phyloP scores from a whole-genome alignment of 2,113 vertebrate genomes.

The Centropus bengalensis region DNA sequence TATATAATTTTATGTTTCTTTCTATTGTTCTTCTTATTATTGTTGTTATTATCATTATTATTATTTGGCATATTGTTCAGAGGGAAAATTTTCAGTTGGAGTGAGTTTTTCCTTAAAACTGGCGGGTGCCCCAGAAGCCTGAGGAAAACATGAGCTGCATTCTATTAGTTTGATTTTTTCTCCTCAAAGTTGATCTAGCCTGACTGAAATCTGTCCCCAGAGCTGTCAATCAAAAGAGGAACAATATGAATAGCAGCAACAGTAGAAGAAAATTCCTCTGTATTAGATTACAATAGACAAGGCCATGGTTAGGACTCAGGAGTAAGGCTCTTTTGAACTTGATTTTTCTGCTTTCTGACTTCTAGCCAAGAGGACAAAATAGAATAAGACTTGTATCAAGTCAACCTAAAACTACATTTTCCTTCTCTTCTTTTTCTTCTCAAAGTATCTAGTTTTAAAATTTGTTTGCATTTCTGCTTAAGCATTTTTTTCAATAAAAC shows the following conservation, averaged over 20 bases:
- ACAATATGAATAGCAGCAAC: neutral
- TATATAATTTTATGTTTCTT: neutral
- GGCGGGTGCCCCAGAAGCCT: neutral
- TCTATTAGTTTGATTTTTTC: neutral
- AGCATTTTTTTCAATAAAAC: neutral
- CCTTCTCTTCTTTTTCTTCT: neutral
- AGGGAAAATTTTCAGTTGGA: neutral
- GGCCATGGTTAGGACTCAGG: neutral
- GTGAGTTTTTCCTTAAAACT: neutral
- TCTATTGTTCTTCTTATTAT: neutral
- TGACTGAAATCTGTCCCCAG: neutral
- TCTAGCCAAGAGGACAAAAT: neutral
- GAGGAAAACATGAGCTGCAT: neutral
- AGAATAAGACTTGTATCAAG: neutral
- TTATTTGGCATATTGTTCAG: neutral
- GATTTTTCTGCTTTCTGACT: neutral
- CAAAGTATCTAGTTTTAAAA: neutral
- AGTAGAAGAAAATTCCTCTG: neutral
- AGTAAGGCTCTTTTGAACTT: neutral
- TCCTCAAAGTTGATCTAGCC: neutral
- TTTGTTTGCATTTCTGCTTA: neutral
- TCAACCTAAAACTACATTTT: neutral
- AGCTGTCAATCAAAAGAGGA: conserved; percentile 1
- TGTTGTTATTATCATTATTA: neutral
- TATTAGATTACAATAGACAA: neutral